Conservation (phyloP, 64 coral and sea anemone species). For the Montipora foliosa region DNA sequence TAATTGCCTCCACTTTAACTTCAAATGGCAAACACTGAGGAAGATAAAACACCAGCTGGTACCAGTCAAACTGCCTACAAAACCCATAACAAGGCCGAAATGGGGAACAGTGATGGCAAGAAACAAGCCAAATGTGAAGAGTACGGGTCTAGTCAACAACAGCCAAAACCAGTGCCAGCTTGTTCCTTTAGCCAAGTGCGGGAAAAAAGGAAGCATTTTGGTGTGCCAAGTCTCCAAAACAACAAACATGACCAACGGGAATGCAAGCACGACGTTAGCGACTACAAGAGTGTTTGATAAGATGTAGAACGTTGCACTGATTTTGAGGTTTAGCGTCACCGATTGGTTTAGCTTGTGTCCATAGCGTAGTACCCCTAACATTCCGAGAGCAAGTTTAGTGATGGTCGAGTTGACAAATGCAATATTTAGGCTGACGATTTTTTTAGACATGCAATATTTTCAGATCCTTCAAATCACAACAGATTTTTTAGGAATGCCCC, state of each 20-base stretch:
- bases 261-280: conserved; percentile 84
- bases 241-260: conserved; percentile 82
- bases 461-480: too few relatives aligned
- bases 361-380: conserved; percentile 59
- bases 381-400: conserved; percentile 67
- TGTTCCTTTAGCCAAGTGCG: conserved; percentile 66
- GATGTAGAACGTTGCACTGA: conserved; percentile 63
- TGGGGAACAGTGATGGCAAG: conserved; percentile 84
- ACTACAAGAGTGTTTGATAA: conserved; percentile 80
- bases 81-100: conserved; percentile 90
- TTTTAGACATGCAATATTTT: too few relatives aligned
- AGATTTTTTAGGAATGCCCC: too few relatives aligned
- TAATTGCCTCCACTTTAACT: conserved; percentile 31
- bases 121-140: conserved; percentile 81
- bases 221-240: conserved; percentile 73
- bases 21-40: conserved; percentile 18
- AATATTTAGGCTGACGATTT: conserved; percentile 26
- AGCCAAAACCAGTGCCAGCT: conserved; percentile 85
- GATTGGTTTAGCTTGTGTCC: conserved; percentile 66
- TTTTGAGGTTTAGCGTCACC: conserved; percentile 80
- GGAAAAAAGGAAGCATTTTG: conserved; percentile 81
- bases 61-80: conserved; percentile 85
- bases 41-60: conserved; percentile 80
- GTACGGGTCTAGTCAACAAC: conserved; percentile 45
- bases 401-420: conserved; percentile 75